phyloP scores from a whole-genome alignment of 1,140 invertebrate genomes.

The Steinernema feltiae region DNA sequence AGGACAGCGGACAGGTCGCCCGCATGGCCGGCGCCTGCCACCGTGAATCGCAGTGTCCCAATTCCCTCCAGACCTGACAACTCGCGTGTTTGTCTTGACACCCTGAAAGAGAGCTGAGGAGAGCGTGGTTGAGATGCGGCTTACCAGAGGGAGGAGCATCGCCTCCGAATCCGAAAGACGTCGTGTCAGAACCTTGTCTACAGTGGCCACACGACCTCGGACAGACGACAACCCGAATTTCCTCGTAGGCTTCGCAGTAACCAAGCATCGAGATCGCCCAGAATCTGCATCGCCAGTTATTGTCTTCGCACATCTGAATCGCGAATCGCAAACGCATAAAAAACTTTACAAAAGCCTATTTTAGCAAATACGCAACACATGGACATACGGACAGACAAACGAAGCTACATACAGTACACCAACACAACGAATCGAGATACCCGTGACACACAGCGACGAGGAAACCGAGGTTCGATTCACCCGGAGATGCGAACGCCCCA shows the following conservation, averaged over 20 bases:
- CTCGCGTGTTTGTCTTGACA: neutral
- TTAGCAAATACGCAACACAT: neutral
- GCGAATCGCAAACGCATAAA: neutral
- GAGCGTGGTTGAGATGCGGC: neutral
- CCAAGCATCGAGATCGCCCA: slow-evolving; percentile 46
- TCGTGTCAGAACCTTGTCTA: neutral
- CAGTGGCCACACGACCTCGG: slow-evolving; percentile 54
- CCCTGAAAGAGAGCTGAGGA: neutral
- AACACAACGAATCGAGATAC: neutral
- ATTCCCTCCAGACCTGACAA: neutral
- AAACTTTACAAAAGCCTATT: slow-evolving; percentile 14
- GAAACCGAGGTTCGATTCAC: neutral
- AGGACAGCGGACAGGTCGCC: neutral
- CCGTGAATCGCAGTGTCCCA: neutral
- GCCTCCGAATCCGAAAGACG: neutral
- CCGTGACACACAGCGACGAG: neutral
- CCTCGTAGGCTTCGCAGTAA: slow-evolving; percentile 44
- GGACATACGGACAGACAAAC: slow-evolving; percentile 7
- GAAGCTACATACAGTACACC: slow-evolving; percentile 20
- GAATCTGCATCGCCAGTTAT: slow-evolving; percentile 50
- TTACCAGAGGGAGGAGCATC: neutral
- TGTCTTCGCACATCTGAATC: slow-evolving; percentile 32
- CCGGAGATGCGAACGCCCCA: neutral
- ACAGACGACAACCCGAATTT: slow-evolving; percentile 43
- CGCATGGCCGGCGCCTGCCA: neutral